These are phyloP conservation scores for Enteromius treurensis DNA, from an alignment of 2,797 vertebrate species.

Conservation along the genomic window DNA sequence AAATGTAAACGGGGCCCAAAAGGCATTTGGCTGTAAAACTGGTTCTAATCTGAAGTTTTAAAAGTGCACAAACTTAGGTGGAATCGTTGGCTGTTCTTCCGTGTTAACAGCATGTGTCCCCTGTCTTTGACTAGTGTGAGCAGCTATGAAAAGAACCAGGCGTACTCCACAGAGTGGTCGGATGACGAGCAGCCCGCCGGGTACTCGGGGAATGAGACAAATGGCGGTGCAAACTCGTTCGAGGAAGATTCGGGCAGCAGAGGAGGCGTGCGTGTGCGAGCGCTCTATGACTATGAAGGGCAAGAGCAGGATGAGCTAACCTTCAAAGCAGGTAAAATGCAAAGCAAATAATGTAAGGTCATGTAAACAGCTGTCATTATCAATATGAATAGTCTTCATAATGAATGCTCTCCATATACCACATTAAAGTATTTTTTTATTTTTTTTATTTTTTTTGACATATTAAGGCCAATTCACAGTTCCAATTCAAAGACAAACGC, in stretches of 20 bases:
- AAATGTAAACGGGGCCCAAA: no score
- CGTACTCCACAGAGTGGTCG: slow-evolving; percentile 92
- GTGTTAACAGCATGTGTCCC: neutral
- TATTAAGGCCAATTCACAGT: no score
- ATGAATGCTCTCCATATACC: neutral
- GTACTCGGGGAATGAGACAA: slow-evolving; percentile 87
- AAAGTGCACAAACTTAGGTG: neutral
- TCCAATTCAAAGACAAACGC: no score
- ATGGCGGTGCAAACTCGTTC: slow-evolving; percentile 88
- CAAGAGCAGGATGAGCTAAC: slow-evolving; percentile 97
- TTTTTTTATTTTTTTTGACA: no score
- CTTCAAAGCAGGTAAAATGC: slow-evolving; percentile 90
- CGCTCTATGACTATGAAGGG: slow-evolving; percentile 95
- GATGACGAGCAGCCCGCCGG: slow-evolving; percentile 90
- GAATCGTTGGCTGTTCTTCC: neutral
- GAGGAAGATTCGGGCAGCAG: slow-evolving; percentile 84
- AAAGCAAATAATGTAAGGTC: neutral
- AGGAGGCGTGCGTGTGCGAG: slow-evolving; percentile 86
- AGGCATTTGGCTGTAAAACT: neutral
- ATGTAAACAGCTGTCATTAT: neutral
- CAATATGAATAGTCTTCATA: neutral
- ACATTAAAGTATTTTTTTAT: neutral
- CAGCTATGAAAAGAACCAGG: slow-evolving; percentile 94
- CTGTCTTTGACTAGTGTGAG: slow-evolving; percentile 81
- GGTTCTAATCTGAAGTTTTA: neutral